phyloP scores from a whole-genome alignment of 1,140 invertebrate genomes.

The Melanaphis sacchari region DNA sequence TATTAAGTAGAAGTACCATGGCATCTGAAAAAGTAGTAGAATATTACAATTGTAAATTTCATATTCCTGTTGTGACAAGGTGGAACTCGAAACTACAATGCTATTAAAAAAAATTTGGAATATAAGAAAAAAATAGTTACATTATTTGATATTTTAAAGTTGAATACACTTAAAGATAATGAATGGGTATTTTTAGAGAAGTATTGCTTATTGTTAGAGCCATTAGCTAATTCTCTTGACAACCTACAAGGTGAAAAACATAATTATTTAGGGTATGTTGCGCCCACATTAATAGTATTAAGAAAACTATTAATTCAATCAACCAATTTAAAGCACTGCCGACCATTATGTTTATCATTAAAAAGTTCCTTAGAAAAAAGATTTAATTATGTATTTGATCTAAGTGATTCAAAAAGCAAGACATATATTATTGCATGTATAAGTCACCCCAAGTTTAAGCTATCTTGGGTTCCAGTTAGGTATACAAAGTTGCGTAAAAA shows the following conservation, averaged over 20 bases:
- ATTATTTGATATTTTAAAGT: not conserved
- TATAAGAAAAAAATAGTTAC: not conserved
- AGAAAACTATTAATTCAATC: not conserved
- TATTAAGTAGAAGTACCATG: not conserved
- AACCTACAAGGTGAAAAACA: slow-evolving; percentile 10
- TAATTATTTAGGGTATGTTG: not conserved
- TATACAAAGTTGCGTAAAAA: not conserved
- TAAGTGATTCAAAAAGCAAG: not conserved
- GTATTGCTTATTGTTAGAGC: not conserved
- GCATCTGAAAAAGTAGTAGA: not conserved
- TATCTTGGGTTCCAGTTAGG: not conserved
- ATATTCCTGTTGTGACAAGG: not conserved
- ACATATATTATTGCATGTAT: not conserved
- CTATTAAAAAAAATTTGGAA: not conserved
- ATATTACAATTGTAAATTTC: not conserved
- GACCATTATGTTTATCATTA: not conserved
- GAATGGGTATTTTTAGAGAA: slow-evolving; percentile 17
- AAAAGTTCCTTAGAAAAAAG: not conserved
- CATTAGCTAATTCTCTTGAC: not conserved
- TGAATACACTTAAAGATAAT: not conserved
- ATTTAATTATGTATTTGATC: not conserved
- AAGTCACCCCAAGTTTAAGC: not conserved
- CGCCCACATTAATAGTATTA: not conserved
- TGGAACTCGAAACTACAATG: slow-evolving; percentile 3
- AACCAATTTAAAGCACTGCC: not conserved